Evolutionary conservation across 2,797 vertebrate species (phyloP), one percentile per base, ranked within the genome.

Genomic region (Sebastes alutus): DNA sequence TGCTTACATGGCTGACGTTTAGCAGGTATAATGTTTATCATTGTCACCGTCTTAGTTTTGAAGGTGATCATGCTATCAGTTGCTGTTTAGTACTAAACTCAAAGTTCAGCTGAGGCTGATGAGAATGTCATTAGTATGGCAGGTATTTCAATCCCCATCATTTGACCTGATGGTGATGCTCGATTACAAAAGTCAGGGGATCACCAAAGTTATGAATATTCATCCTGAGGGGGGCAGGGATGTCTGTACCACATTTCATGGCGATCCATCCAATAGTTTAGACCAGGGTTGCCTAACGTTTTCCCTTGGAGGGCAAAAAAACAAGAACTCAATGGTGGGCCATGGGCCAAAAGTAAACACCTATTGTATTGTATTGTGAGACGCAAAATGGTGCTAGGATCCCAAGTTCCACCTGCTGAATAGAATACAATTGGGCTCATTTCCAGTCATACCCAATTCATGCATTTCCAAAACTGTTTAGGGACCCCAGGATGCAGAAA

Each of bases 301-400:
- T 46, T 46, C 16, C 42, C 16, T 46, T 46, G 42, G 42, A 46
- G 42, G 42, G 42, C 42, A 7, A 46, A 16, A 42, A 18, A 1
- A 52, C 7, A 18, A 7, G 42, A 46, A 16, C 42, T 18, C 14
- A 46, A 18, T 46, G 42, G 42, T 49, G 46, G 46, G 3, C 46
- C 16, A 49, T 18, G 3, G 18, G 46, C 18, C 18, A 49, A 49
- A 49, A 7, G 46, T 18, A 18, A 49, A 49, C 16, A 20, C 46
- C 46, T 46, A 18, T 46, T 49, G 18, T 49, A 49, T 49, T 20
- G 18, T 49, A 49, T 49, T 49, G 46, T 46, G 18, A 49, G 46
- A 49, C 1, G 3, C 0, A 49, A 49, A 49, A 49, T 49, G 42
- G 42, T 49, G 0, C 16, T 0, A 20, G 6, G 46, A 49, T 49